Conservation (phyloP, 92 coral and sea anemone genomes). For the Epizoanthus illoricatus region DNA sequence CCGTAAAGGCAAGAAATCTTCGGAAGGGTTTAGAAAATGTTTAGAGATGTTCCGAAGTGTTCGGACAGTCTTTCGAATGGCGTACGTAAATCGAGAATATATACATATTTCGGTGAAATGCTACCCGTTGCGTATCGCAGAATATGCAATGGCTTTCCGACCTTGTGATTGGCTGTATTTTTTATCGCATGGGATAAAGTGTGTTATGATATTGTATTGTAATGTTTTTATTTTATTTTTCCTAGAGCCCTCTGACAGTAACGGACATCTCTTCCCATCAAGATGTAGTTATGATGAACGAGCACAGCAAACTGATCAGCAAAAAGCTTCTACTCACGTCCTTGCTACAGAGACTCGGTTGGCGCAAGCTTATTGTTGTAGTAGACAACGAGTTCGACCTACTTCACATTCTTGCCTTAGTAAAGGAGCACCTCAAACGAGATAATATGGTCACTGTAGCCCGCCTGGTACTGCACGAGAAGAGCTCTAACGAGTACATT, state of each 20-base stretch:
- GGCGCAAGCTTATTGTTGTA: slow-evolving; percentile 29
- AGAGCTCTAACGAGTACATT: not conserved
- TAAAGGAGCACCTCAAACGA: slow-evolving; percentile 1
- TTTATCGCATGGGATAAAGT: no score
- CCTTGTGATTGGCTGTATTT: no score
- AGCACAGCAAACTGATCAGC: not conserved
- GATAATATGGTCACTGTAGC: not conserved
- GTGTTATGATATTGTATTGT: no score
- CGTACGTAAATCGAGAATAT: no score
- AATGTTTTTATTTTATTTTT: not conserved
- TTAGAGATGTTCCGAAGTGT: no score
- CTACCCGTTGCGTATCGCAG: no score
- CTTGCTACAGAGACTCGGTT: slow-evolving; percentile 6
- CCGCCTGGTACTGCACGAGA: slow-evolving; percentile 14
- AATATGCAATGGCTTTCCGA: no score
- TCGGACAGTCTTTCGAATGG: no score
- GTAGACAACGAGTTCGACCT: slow-evolving; percentile 15
- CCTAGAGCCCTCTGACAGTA: not conserved
- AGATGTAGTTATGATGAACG: slow-evolving; percentile 9
- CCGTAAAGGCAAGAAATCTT: no score
- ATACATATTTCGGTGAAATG: no score
- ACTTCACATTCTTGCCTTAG: not conserved
- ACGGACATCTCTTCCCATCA: not conserved
- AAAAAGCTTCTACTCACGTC: not conserved
- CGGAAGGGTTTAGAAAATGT: no score